A percentile compares a stretch with the other conserved stretches of the same genome.
phyloP scores from a whole-genome alignment of 2,113 vertebrate species.

The Toxotes chatareus region DNA sequence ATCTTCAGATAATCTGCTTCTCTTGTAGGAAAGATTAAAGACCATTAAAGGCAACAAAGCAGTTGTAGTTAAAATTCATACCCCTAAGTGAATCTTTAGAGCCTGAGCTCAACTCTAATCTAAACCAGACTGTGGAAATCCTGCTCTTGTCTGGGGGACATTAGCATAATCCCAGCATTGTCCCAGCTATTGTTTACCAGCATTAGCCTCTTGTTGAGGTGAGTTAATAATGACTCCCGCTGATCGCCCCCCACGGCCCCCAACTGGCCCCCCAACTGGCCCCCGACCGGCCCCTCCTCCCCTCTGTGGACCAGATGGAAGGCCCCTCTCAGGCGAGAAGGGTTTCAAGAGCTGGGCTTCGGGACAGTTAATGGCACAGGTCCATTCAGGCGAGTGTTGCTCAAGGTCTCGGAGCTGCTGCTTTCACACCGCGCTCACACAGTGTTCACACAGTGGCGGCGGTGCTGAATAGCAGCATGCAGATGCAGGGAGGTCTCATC shows the following conservation, averaged over 20 bases:
- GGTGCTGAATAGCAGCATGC: slow-evolving; percentile 65
- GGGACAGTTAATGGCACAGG: slow-evolving; percentile 69
- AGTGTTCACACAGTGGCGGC: slow-evolving; percentile 60
- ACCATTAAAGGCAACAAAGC: background rate
- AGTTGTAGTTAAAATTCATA: slow-evolving; percentile 5
- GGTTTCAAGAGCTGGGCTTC: slow-evolving; percentile 70
- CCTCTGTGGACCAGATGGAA: slow-evolving; percentile 81
- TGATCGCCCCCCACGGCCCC: slow-evolving; percentile 68
- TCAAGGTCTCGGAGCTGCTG: slow-evolving; percentile 76
- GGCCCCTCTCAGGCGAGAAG: slow-evolving; percentile 82
- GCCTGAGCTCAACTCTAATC: slow-evolving; percentile 71
- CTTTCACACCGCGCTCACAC: slow-evolving; percentile 77
- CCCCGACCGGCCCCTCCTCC: slow-evolving; percentile 41
- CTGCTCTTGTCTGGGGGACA: slow-evolving; percentile 67
- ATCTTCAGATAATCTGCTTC: background rate
- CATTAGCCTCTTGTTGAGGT: slow-evolving; percentile 81
- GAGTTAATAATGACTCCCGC: slow-evolving; percentile 81
- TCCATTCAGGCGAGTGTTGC: slow-evolving; percentile 73
- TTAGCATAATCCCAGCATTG: slow-evolving; percentile 84
- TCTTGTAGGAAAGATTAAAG: background rate
- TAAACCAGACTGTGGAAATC: slow-evolving; percentile 76
- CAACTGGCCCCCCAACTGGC: background rate
- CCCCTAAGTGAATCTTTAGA: slow-evolving; percentile 64
- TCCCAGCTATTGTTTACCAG: slow-evolving; percentile 82
- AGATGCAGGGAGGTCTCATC: slow-evolving; percentile 66